Evolutionary conservation across 1,140 invertebrate genomes (phyloP), one percentile per base, ranked within the genome.

Genomic region (Chrysomallon squamiferum): DNA sequence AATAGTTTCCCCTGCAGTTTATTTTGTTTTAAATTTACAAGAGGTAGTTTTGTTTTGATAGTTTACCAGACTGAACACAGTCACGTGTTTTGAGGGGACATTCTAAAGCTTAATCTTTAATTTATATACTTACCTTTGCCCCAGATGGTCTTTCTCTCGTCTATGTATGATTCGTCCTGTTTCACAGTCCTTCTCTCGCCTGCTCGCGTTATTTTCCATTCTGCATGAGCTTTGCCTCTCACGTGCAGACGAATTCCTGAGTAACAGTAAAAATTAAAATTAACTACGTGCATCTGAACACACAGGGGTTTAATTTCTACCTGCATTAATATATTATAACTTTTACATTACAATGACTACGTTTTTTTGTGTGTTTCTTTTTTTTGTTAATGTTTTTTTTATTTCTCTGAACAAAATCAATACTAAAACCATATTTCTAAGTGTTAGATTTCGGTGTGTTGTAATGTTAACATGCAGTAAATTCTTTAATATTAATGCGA

Each of bases 111-210:
- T n/a, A n/a, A n/a, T n/a, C n/a, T n/a, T n/a, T n/a, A n/a, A n/a
- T n/a, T n/a, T n/a, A n/a, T n/a, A 52, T 13, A 38, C 15, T 56
- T 85, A 91, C 92, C 92, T 89, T 92, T 92, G 56, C 92, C 92
- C 91, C 92, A 94, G 54, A 94, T 89, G 29, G 91, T 86, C 49
- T 88, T 87, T 75, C 92, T 87, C 65, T 93, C 91, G 73, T 94
- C 93, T 29, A 94, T 89, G 80, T 93, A 92, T 75, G 92, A 92
- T 80, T 94, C 92, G 78, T 93, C 92, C 83, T 93, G 92, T 82
- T 92, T 92, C 0, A 94, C 89, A 29, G 90, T 92, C 72, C 91
- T 83, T 66, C 91, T 80, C 74, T 93, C 92, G 7, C 92, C 92
- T 52, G 90, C 91, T 49, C 93, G 89, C 61, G 92, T 87, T 60